Evolutionary conservation across 2,797 vertebrate species (phyloP), one percentile per base, ranked within the genome.

Genomic region (Mastacembelus armatus): DNA sequence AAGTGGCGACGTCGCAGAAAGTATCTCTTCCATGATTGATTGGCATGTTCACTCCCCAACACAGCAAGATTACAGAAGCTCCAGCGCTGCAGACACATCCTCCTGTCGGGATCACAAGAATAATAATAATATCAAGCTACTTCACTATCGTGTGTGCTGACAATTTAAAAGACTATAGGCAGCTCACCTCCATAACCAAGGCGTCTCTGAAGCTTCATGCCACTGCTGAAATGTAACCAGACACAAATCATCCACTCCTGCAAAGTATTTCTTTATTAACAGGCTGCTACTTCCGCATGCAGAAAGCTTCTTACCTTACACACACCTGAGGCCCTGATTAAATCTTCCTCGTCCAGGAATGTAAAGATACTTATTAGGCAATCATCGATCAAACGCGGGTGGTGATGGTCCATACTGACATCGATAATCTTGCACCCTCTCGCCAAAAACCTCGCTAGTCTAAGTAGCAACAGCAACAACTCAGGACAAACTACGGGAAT

Each of bases 1-100:
- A 95, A 71, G 27, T 90, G 82, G 16, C 80, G 79, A 1, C 93
- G 87, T 18, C 87, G 91, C 52, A 94, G 86, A 71, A 90, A 95
- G 81, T 95, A 95, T 24, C 66, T 88, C 71, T 94, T 96, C 95
- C 95, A 96, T 0, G 91, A 90, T 36, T 81, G 80, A 22, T 47
- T 80, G 26, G 66, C 87, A 1, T 69, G 18, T 11, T 85, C 81
- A 4, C 85, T 14, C 0, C 66, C 78, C 42, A 89, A 11, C 16
- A 85, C 82, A 1, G 84, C 63, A 2, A 89, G 69, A 66, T 92
- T 94, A 81, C 92, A 95, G 74, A 94, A 94, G 7, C 88, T 86
- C 95, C 95, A 95, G 36, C 80, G 90, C 59, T 88, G 91, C 66
- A 95, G 82, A 78, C 94, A 94, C 80, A 93, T 76, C 79, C 87